Base-by-base conservation (phyloP, 2,113 vertebrate genomes). In the Bagarius yarrelli region DNA sequence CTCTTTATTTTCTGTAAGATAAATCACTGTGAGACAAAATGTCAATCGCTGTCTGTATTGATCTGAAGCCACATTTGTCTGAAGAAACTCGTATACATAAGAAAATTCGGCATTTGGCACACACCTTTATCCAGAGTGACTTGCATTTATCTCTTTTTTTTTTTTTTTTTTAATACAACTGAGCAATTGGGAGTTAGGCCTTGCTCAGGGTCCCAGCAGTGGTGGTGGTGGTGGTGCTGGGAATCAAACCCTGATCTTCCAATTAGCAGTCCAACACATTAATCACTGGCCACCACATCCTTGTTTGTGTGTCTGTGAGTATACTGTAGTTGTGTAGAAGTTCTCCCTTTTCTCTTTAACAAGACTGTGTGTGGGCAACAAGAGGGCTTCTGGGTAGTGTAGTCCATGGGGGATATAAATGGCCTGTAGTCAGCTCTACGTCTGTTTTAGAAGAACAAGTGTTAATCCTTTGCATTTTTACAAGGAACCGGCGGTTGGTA, bases 401-500 rank as follows among this genome's bases (percentile, higher is more conserved):
- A 78, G 81, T 81, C 73, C 61, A 52, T 11, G 60, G 16, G 36
- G 27, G 78, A 77, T 21, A n/a, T 77, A 47, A 59, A 50, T 60
- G 23, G 56, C 73, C 77, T 2, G n/a, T 63, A 72, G 81, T 60
- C 47, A 47, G 25, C n/a, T 80, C 61, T 80, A 44, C 25, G 60
- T 40, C 74, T 71, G 64, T 82, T 25, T 66, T 76, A 67, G 77
- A 40, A 55, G 18, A 55, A 77, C 57, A 73, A 40, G 27, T 83
- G 67, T n/a, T 81, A 69, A 64, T 73, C 63, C 78, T 79, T 60
- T 63, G 18, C 36, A 23, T 59, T 30, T 81, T 67, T 75, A 32
- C 30, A 9, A 13, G 72, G 27, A 55, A 56, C 23, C n/a, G 19
- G 34, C 56, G 32, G 72, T 70, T 44, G 44, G 16, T 83, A 64